Base-by-base conservation (phyloP, 2,888 invertebrate genomes). In the Melanophora roralis region DNA sequence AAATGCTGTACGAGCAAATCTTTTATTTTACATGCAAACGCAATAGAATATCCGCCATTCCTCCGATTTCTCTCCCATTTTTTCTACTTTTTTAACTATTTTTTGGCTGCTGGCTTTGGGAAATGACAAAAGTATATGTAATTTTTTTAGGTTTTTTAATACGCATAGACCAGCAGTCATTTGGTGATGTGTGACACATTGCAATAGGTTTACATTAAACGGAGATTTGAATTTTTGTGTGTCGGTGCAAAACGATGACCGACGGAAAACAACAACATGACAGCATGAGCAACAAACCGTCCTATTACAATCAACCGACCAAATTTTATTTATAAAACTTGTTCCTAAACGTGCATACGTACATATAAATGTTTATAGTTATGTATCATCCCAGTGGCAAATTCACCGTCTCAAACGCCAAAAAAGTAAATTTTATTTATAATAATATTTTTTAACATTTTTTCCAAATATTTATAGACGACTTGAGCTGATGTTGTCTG, bases 221-320 rank as follows among this genome's bases (percentile, higher is more conserved):
- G 76, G 72, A 80, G 80, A 76, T 76, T 80, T 80, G 72, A 72
- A 76, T 80, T 73, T 76, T 80, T 76, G 68, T 80, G 68, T 80
- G 72, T 68, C 69, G 64, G 64, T 64, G 51, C 23, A 64, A 80
- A 76, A 76, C 72, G 72, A 80, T 80, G 80, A 59, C 76, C 76
- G 76, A 72, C 68, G 72, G 51, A 76, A 69, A 68, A 73, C 43
- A 62, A 62, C 51, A 59, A 59, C 23, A 55, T 27, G 6, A 38
- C 45, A 53, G 7, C 55, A 55, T 12, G 16, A 68, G 23, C 19
- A 53, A 55, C 43, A 75, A 32, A 21, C 43, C 47, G 34, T 40
- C 43, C 27, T 53, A 51, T 57, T 57, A 59, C 51, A 59, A 9
- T 51, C 73, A 62, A 55, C 47, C 55, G 45, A 51, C 40, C 21